Evolutionary conservation across 2,797 vertebrate species (phyloP), one percentile per base, ranked within the genome.

Genomic region (Anguilla pacifica): DNA sequence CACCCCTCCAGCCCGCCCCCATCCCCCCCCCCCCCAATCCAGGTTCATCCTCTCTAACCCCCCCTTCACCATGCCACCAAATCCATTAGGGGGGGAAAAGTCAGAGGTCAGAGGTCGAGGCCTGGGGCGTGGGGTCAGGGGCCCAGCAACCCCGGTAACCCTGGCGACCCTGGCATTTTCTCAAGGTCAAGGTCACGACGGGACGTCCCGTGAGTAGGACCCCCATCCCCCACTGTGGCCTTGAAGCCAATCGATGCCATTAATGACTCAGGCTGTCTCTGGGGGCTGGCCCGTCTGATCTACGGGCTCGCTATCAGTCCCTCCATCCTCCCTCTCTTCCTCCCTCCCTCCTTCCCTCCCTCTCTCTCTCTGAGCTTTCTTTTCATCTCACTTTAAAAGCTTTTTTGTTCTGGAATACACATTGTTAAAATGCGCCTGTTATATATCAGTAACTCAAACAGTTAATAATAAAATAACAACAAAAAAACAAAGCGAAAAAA

Each of bases 101-200:
- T 91, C 90, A 91, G 46, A 88, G 91, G 94, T 93, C 93, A 93
- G 92, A 93, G 93, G 93, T 95, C 94, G 92, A 91, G 35, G 57
- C 5, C 31, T 39, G 53, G 83, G 91, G 90, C 91, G 2, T 25
- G 43, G 77, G 77, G 39, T 77, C 72, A 77, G 77, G 77, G 22
- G 35, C 77, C 39, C 92, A 90, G 91, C 90, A 92, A 94, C 92
- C 89, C 92, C 72, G 70, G 87, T 94, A 93, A 93, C 93, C 92
- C 92, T 93, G 93, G 93, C 95, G 94, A 92, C 92, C 94, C 94
- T 92, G 93, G 94, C 89, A 94, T 94, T 95, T 95, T 96, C 95
- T 94, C 96, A 98, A 97, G 97, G 97, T 97, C 97, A 99, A 98
- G 97, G 97, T 97, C 96, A 96, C 93, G 94, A 96, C 93, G 92